These are phyloP conservation scores for Callosobruchus maculatus DNA, from an alignment of 2,888 invertebrate species.

Conservation along the genomic window DNA sequence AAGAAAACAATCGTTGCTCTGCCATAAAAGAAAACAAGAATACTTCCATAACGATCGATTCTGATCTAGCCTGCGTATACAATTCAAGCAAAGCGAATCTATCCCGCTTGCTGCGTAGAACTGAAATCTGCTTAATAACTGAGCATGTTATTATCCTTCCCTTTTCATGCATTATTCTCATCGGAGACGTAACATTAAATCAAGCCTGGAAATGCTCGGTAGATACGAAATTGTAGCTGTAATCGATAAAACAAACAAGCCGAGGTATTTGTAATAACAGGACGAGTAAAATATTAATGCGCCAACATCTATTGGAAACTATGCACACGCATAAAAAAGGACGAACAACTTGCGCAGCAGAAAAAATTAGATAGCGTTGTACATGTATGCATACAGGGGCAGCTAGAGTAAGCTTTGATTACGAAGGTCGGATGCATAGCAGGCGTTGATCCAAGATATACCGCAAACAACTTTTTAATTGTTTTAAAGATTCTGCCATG, in stretches of 20 bases:
- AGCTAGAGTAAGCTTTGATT: not conserved
- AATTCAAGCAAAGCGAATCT: not conserved
- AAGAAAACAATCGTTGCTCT: not conserved
- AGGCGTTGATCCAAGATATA: too few relatives aligned
- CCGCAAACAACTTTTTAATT: too few relatives aligned
- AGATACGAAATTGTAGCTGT: conserved; percentile 22
- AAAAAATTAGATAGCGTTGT: not conserved
- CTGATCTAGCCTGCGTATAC: not conserved
- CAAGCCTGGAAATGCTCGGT: conserved; percentile 19
- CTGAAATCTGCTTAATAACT: conserved; percentile 21
- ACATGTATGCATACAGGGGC: not conserved
- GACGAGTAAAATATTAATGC: conserved; percentile 15
- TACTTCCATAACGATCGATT: not conserved
- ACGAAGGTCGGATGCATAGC: too few relatives aligned
- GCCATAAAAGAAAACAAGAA: not conserved
- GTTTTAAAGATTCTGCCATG: too few relatives aligned
- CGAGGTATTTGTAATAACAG: conserved; percentile 17
- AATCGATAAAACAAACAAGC: conserved; percentile 19
- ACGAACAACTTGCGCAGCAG: not conserved
- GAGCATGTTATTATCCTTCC: conserved; percentile 24
- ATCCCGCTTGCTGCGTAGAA: not conserved
- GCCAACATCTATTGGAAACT: conserved; percentile 14
- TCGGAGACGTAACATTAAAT: conserved; percentile 20
- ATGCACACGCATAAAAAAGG: not conserved
- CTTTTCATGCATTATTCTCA: conserved; percentile 21